Conservation (phyloP, 2,888 invertebrate genomes). For the Nycteola revayana region DNA sequence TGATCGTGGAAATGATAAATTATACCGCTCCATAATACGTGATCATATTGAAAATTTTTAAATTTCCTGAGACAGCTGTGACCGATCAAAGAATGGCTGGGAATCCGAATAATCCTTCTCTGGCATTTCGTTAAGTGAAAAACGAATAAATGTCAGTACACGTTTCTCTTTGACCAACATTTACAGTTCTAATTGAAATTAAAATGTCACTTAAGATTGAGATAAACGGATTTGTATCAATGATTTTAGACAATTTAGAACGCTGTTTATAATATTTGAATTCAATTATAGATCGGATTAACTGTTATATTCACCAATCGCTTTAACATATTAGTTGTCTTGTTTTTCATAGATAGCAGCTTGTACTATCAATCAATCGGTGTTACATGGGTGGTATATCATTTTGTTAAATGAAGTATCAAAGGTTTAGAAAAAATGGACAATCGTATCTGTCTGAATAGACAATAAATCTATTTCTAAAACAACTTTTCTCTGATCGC, state of each 20-base stretch:
- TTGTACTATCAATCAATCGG: background rate
- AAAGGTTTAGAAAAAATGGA: background rate
- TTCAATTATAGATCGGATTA: slow-evolving; percentile 21
- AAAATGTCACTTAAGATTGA: slow-evolving; percentile 62
- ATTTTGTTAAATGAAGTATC: too few species aligned
- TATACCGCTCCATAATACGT: slow-evolving; percentile 11
- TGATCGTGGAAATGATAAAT: background rate
- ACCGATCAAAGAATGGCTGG: slow-evolving; percentile 33
- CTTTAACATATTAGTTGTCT: slow-evolving; percentile 9
- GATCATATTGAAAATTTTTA: slow-evolving; percentile 22
- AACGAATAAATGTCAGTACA: slow-evolving; percentile 52
- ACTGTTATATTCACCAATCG: slow-evolving; percentile 22
- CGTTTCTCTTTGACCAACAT: slow-evolving; percentile 29
- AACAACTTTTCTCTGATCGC: slow-evolving; percentile 22
- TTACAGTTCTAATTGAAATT: slow-evolving; percentile 58
- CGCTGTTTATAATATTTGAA: slow-evolving; percentile 15
- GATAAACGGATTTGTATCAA: slow-evolving; percentile 45
- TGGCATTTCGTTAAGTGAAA: slow-evolving; percentile 66
- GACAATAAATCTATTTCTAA: slow-evolving; percentile 29
- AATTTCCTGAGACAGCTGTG: slow-evolving; percentile 39
- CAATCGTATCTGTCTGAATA: slow-evolving; percentile 8
- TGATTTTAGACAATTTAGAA: slow-evolving; percentile 22
- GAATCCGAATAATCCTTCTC: slow-evolving; percentile 56
- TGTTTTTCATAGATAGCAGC: background rate
- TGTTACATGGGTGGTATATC: background rate